Evolutionary conservation across 2,797 vertebrate genomes (phyloP).

Genomic region (Acipenser oxyrinchus): DNA sequence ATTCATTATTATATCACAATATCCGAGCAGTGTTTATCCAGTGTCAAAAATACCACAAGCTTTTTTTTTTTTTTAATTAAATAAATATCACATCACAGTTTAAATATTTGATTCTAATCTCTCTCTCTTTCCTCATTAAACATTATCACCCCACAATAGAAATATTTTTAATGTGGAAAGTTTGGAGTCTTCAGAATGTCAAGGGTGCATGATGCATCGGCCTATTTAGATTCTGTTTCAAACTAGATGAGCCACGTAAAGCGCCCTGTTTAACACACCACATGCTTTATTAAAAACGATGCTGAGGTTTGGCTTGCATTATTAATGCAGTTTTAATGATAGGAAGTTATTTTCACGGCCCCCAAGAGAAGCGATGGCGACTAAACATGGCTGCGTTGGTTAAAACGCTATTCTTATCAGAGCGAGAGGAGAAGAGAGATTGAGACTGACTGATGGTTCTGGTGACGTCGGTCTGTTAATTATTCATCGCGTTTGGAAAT

Average conservation of each 20-base stretch:
- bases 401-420: conserved; percentile 51
- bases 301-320: conserved; percentile 59
- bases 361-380: conserved; percentile 65
- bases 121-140: not conserved
- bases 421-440: conserved; percentile 22
- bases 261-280: conserved; percentile 55
- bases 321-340: conserved; percentile 70
- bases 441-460: conserved; percentile 36
- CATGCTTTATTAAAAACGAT: conserved; percentile 50
- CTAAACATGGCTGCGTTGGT: conserved; percentile 54
- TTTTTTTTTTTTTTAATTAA: too few species aligned
- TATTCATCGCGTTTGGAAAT: conserved; percentile 62
- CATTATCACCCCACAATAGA: not conserved
- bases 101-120: not conserved
- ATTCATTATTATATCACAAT: not conserved
- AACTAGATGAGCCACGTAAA: conserved; percentile 25
- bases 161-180: conserved; percentile 2
- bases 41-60: conserved; percentile 1
- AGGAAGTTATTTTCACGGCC: conserved; percentile 65
- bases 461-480: conserved; percentile 57
- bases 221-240: conserved; percentile 18
- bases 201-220: conserved; percentile 13
- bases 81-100: not conserved
- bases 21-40: too few species aligned
- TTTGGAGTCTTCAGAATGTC: conserved; percentile 7